Conservation (phyloP, 2,113 vertebrate species). For the Takifugu bimaculatus region DNA sequence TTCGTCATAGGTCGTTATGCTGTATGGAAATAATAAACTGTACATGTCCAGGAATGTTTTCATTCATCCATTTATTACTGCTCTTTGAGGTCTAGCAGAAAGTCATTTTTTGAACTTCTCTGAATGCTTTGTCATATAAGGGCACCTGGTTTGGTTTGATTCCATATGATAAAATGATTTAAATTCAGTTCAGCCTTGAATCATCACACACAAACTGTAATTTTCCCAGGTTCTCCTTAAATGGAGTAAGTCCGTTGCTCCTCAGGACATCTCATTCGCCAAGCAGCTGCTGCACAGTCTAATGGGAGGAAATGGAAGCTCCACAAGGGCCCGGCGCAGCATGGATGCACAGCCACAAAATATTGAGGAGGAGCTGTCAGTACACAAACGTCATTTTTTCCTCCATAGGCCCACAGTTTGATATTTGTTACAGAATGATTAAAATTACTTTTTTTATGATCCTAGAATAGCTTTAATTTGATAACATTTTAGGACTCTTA, state of each 20-base stretch:
- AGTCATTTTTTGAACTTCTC: too few relatives aligned
- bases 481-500: neutral
- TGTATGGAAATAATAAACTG: too few relatives aligned
- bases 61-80: too few relatives aligned
- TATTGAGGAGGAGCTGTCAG: slow-evolving; percentile 67
- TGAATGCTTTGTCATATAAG: too few relatives aligned
- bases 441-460: neutral
- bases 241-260: slow-evolving; percentile 63
- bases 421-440: neutral
- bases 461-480: neutral
- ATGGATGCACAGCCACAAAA: slow-evolving; percentile 46
- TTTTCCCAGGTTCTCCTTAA: slow-evolving; percentile 53
- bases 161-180: too few relatives aligned
- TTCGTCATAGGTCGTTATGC: too few relatives aligned
- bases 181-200: too few relatives aligned
- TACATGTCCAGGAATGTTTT: too few relatives aligned
- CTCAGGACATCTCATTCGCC: slow-evolving; percentile 50
- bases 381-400: neutral
- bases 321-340: slow-evolving; percentile 30
- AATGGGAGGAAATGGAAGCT: slow-evolving; percentile 23
- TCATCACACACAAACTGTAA: too few relatives aligned
- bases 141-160: too few relatives aligned
- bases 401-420: neutral
- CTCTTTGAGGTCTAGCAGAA: too few relatives aligned
- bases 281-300: slow-evolving; percentile 52